Evolutionary conservation across 2,113 vertebrate genomes (phyloP).

Genomic region (Eira barbara): DNA sequence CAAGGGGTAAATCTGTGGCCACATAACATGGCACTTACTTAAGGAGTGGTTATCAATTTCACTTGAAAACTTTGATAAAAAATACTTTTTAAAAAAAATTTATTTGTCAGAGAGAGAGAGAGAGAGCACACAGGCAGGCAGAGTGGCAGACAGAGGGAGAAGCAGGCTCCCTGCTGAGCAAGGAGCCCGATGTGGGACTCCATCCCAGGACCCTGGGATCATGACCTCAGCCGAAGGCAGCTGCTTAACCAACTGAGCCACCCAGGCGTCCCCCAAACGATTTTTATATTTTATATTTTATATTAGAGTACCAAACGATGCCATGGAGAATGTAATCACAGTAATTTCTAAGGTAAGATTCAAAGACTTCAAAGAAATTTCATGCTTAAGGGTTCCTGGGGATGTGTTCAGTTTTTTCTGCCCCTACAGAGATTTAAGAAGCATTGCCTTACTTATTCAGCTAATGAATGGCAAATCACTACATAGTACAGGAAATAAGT

Average conservation of each 20-base stretch:
- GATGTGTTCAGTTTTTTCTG: background rate
- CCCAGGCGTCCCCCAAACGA: background rate
- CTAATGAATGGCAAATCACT: background rate
- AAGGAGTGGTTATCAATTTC: background rate
- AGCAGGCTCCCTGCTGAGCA: no score
- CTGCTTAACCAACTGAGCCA: no score
- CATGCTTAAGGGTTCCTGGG: background rate
- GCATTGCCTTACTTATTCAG: background rate
- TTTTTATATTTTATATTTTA: no score
- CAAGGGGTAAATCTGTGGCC: background rate
- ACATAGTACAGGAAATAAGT: background rate
- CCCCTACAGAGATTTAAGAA: background rate
- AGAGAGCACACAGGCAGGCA: no score
- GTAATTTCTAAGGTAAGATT: conserved; percentile 43
- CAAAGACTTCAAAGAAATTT: conserved; percentile 27
- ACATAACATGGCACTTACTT: background rate
- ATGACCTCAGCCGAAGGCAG: no score
- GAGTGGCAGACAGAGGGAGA: no score
- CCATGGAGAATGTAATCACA: background rate
- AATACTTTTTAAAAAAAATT: background rate
- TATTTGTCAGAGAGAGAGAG: no score
- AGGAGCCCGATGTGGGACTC: no score
- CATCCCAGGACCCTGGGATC: no score
- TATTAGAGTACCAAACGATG: background rate
- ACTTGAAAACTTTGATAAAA: background rate